Evolutionary conservation across 2,888 invertebrate species (phyloP), one percentile per base, ranked within the genome.

Genomic region (Agonum fuliginosum): DNA sequence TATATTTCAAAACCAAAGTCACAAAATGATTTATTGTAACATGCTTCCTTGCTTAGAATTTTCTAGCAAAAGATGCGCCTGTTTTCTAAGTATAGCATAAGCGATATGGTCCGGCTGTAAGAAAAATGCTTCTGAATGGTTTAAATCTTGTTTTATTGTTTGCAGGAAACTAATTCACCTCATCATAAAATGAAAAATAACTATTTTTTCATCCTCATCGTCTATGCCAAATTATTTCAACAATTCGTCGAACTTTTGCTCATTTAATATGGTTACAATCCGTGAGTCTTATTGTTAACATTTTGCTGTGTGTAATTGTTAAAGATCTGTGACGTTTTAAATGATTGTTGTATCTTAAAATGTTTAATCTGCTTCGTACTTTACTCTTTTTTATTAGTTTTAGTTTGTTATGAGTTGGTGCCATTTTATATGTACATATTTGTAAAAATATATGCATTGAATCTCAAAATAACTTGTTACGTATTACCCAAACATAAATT

Each of bases 381-480:
- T 6, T 65, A 22, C 10, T 37, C 27, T 22, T 12, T 51, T 51
- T 62, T 12, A n/a, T 46, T 48, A 48, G 46, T 46, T 34, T 54
- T 51, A 34, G 19, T 17, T 48, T 19, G 34, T 72, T 72, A 51
- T 51, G 27, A 17, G 46, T 69, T 71, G 5, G 71, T 72, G 72
- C 51, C 72, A 72, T 72, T 72, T 72, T 72, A 72, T 72, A 72
- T 72, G 54, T 72, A 72, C 17, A 72, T 72, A 72, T 72, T 72
- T 72, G 34, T 72, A 72, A 54, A 48, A 72, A 72, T 48, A 70
- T 70, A 70, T 30, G 30, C 51, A 54, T 58, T 72, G 58, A 72
- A 58, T 72, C 72, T 72, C 72, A 51, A 20, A 0, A 10, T 22
- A 17, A 20, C 8, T 48, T 20, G 19, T 19, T 8, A 20, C 19